phyloP scores from a whole-genome alignment of 2,888 invertebrate species.

The Nebria brevicollis region DNA sequence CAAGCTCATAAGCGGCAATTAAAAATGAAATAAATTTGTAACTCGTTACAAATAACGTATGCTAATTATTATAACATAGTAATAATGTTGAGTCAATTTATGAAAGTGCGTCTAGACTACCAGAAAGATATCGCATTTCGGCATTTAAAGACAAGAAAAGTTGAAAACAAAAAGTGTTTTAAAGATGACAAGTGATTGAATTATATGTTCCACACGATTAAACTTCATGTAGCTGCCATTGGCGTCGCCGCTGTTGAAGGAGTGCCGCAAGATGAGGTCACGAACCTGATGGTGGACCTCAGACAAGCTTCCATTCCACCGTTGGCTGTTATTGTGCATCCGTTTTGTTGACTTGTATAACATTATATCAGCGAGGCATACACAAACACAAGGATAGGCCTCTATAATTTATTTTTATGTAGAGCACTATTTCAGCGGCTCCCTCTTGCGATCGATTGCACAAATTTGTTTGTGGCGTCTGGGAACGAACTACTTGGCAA shows the following conservation, averaged over 20 bases:
- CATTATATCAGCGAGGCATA: too few relatives aligned
- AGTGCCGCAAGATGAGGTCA: conserved; percentile 1
- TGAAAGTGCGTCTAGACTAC: too few relatives aligned
- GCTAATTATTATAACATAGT: too few relatives aligned
- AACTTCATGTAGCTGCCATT: conserved; percentile 32
- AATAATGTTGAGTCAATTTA: too few relatives aligned
- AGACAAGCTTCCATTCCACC: not conserved
- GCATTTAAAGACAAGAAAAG: too few relatives aligned
- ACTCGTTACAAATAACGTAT: too few relatives aligned
- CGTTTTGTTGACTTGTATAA: conserved; percentile 3
- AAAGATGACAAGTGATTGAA: conserved; percentile 40
- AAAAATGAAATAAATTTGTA: too few relatives aligned
- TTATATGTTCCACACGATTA: conserved; percentile 42
- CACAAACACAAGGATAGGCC: too few relatives aligned
- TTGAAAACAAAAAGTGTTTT: too few relatives aligned
- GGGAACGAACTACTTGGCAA: not conserved
- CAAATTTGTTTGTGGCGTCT: not conserved
- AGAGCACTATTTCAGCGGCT: not conserved
- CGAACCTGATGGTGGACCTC: conserved; percentile 5
- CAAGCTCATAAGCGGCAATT: too few relatives aligned
- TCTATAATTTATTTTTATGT: not conserved
- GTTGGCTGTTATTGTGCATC: not conserved
- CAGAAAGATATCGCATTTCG: too few relatives aligned
- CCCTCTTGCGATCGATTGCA: not conserved
- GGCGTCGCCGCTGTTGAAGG: conserved; percentile 16